phyloP scores from a whole-genome alignment of 2,113 vertebrate species.

The Gallinago undulata region DNA sequence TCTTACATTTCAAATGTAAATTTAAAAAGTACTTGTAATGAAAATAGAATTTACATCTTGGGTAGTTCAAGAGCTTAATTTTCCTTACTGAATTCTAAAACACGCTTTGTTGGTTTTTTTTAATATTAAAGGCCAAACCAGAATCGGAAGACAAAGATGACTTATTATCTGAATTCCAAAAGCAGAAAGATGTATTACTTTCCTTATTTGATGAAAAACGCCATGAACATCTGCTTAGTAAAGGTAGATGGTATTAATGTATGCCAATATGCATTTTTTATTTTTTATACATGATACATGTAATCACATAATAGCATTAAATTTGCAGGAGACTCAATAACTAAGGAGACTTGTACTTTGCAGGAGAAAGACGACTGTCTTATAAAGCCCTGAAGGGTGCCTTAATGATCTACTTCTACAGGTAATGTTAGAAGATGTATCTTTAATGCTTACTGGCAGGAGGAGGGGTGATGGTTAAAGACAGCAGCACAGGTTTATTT shows the following conservation, averaged over 20 bases:
- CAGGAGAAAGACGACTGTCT: slow-evolving; percentile 86
- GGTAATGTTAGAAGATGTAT: slow-evolving; percentile 67
- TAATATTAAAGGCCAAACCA: slow-evolving; percentile 70
- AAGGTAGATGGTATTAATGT: slow-evolving; percentile 72
- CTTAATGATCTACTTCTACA: slow-evolving; percentile 98
- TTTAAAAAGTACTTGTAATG: not conserved
- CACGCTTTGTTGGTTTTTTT: not conserved
- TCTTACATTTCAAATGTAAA: not conserved
- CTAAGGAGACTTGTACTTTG: not conserved
- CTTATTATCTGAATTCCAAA: slow-evolving; percentile 81
- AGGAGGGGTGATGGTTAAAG: not conserved
- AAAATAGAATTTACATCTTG: not conserved
- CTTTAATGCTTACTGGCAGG: not conserved
- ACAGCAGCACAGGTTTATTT: not conserved
- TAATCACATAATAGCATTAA: not conserved
- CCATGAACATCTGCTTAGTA: slow-evolving; percentile 90
- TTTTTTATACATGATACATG: not conserved
- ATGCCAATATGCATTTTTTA: not conserved
- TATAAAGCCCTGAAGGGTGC: slow-evolving; percentile 91
- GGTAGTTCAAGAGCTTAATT: not conserved
- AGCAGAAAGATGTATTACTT: slow-evolving; percentile 83
- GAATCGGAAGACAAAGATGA: slow-evolving; percentile 90
- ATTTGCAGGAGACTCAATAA: not conserved
- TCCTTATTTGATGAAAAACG: slow-evolving; percentile 93
- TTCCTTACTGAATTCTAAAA: not conserved